These are phyloP conservation scores for Listronotus oregonensis DNA, from an alignment of 1,140 invertebrate genomes.

Conservation along the genomic window DNA sequence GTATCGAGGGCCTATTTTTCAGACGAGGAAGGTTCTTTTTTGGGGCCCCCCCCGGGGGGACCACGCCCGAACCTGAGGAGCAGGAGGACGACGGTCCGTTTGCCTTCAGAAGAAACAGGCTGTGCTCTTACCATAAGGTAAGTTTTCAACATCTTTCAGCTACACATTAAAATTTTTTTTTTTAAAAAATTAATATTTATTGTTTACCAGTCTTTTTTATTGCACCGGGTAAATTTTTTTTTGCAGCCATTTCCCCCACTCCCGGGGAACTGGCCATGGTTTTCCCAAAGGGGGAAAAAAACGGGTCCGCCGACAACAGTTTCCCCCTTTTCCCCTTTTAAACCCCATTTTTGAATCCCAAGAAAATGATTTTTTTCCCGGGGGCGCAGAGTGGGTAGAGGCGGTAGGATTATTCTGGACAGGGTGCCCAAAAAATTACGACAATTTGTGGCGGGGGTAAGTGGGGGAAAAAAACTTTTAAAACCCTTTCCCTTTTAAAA, in stretches of 20 bases:
- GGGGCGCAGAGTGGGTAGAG: conserved; percentile 83
- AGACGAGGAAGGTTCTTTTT: conserved; percentile 59
- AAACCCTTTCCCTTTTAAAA: conserved; percentile 57
- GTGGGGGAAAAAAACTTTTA: conserved; percentile 56
- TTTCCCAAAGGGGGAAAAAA: conserved; percentile 70
- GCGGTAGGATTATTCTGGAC: conserved; percentile 85
- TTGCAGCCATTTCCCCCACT: conserved; percentile 66
- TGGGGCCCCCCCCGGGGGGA: conserved; percentile 34
- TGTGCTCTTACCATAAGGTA: conserved; percentile 87
- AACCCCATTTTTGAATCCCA: conserved; percentile 74
- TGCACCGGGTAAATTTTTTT: too few species aligned
- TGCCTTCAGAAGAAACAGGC: conserved; percentile 85
- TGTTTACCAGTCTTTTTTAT: too few species aligned
- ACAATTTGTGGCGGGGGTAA: conserved; percentile 70
- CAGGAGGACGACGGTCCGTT: conserved; percentile 82
- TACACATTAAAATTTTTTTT: too few species aligned
- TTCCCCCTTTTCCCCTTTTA: conserved; percentile 83
- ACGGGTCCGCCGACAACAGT: conserved; percentile 71
- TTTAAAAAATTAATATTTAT: too few species aligned
- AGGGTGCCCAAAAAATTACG: conserved; percentile 67
- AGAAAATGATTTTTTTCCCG: conserved; percentile 85
- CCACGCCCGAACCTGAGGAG: conserved; percentile 64
- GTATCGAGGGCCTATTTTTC: conserved; percentile 55
- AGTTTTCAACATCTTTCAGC: too few species aligned
- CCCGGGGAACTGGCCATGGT: conserved; percentile 80